Evolutionary conservation across 2,113 vertebrate genomes (phyloP).

Genomic region (Axis porcinus): DNA sequence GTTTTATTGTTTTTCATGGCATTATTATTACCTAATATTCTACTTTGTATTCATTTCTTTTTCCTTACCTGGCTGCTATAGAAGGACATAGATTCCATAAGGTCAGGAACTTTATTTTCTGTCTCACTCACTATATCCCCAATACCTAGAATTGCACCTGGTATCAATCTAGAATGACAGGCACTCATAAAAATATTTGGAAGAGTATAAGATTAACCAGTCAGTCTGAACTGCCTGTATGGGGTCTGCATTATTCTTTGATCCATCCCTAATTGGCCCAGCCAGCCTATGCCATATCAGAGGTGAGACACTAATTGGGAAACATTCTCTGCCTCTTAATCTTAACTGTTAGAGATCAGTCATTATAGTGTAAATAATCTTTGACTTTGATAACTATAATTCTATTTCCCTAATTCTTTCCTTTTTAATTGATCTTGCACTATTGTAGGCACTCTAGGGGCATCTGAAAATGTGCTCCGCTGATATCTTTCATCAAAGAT

Average conservation of each 20-base stretch:
- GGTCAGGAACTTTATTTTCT: neutral
- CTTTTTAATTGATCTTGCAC: neutral
- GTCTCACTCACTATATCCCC: neutral
- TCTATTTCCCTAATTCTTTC: neutral
- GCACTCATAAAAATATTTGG: neutral
- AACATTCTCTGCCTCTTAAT: neutral
- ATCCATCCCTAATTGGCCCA: neutral
- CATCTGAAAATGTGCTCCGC: neutral
- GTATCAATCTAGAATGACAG: neutral
- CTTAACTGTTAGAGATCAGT: neutral
- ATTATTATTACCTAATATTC: neutral
- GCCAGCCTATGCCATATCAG: neutral
- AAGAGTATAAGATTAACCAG: neutral
- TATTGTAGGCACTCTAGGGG: neutral
- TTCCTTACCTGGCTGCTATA: neutral
- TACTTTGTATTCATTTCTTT: neutral
- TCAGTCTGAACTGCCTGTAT: neutral
- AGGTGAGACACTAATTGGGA: neutral
- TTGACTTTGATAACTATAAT: neutral
- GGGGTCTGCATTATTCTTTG: neutral
- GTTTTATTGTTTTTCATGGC: neutral
- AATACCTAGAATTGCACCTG: neutral
- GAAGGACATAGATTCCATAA: neutral
- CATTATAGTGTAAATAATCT: neutral
- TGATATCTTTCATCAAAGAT: neutral